Conservation (phyloP, 2,797 vertebrate genomes). For the Rhinoraja longicauda region DNA sequence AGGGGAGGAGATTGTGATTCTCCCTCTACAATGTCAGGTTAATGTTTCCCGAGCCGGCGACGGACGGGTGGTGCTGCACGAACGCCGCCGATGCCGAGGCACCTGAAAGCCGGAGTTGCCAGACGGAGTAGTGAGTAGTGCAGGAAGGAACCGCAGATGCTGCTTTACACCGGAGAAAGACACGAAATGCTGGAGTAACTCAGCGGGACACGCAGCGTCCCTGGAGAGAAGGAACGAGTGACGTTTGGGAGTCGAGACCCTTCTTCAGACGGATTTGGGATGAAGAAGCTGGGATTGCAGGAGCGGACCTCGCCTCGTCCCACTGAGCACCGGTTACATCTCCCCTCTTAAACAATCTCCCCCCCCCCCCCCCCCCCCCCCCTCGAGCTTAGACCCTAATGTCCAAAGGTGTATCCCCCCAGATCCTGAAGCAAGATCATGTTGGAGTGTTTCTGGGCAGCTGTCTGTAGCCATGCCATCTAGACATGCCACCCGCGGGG, state of each 20-base stretch:
- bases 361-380: neutral
- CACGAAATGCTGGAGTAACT: too few relatives aligned
- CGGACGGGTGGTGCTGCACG: neutral
- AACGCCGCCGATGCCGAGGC: neutral
- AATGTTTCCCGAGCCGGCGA: neutral
- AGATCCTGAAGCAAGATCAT: neutral
- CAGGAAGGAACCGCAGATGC: too few relatives aligned
- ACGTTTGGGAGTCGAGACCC: too few relatives aligned
- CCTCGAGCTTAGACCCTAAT: neutral
- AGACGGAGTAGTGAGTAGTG: too few relatives aligned
- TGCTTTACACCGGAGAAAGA: too few relatives aligned
- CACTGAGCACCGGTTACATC: constrained; percentile 51
- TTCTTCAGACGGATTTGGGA: neutral
- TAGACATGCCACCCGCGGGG: constrained; percentile 68
- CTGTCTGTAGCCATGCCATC: constrained; percentile 77
- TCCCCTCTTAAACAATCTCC: neutral
- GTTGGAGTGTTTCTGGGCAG: neutral
- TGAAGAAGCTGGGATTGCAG: neutral
- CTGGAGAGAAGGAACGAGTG: too few relatives aligned
- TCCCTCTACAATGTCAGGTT: neutral
- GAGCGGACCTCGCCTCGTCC: neutral
- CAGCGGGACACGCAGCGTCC: too few relatives aligned
- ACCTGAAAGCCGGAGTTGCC: neutral
- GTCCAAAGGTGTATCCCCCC: neutral
- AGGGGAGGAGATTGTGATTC: neutral